Evolutionary conservation across 2,888 invertebrate genomes (phyloP).

Genomic region (Luperina nickerlii): DNA sequence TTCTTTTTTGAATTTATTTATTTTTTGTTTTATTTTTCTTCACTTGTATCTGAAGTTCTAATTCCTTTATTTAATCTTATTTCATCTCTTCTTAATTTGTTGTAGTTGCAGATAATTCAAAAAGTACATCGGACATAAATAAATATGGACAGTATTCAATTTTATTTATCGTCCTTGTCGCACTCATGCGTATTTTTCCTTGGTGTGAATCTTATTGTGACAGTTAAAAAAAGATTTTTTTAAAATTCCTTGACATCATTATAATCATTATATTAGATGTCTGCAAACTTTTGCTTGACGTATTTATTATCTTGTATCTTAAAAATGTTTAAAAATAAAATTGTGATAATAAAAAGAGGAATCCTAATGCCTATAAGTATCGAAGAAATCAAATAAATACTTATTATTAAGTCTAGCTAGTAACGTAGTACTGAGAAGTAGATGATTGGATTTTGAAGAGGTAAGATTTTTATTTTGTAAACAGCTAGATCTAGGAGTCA

Average conservation of each 20-base stretch:
- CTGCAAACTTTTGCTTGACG: not conserved
- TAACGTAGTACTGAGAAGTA: constrained; percentile 40
- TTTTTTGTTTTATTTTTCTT: constrained; percentile 76
- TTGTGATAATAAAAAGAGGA: constrained; percentile 55
- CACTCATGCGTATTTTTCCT: not conserved
- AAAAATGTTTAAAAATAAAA: constrained; percentile 35
- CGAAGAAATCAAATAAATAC: constrained; percentile 25
- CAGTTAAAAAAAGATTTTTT: not conserved
- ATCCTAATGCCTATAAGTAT: constrained; percentile 29
- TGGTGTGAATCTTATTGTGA: not conserved
- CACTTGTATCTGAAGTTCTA: not conserved
- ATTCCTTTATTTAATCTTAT: not conserved
- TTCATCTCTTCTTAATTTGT: not conserved
- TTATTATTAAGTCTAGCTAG: constrained; percentile 36
- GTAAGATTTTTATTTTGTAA: constrained; percentile 13
- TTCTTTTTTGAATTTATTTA: constrained; percentile 75
- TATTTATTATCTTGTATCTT: not conserved
- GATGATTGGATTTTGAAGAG: constrained; percentile 33
- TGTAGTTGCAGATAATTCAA: not conserved
- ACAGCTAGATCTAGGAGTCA: constrained; percentile 5
- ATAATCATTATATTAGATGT: not conserved
- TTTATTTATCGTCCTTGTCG: not conserved
- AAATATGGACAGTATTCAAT: not conserved
- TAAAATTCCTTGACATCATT: not conserved
- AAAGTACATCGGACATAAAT: not conserved